Evolutionary conservation across 2,113 vertebrate genomes (phyloP).

Genomic region (Maccullochella peelii): DNA sequence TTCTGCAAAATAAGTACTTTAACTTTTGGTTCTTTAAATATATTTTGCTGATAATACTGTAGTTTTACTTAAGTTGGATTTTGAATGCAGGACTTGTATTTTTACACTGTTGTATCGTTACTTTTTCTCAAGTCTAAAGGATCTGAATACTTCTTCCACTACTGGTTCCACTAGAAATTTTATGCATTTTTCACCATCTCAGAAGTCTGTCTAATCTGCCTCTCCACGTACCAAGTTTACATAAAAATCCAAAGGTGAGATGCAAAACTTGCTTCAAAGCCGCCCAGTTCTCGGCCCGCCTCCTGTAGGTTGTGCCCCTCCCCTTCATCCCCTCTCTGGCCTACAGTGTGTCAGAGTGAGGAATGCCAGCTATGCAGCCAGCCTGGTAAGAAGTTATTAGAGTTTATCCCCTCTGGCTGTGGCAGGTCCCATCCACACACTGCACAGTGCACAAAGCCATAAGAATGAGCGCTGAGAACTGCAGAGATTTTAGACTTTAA

Average conservation of each 20-base stretch:
- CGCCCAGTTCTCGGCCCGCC: neutral
- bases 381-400: conserved; percentile 78
- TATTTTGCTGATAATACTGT: neutral
- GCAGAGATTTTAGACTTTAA: conserved; percentile 48
- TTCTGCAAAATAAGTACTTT: neutral
- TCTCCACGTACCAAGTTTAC: neutral
- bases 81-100: neutral
- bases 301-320: conserved; percentile 35
- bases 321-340: conserved; percentile 27
- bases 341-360: conserved; percentile 62
- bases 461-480: conserved; percentile 23
- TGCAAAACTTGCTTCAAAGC: neutral
- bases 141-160: neutral
- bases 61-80: neutral
- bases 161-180: neutral
- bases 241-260: conserved; percentile 43
- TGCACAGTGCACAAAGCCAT: conserved; percentile 28
- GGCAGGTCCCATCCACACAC: conserved; percentile 64
- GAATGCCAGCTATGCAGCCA: conserved; percentile 80
- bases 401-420: conserved; percentile 64
- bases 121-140: neutral
- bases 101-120: neutral
- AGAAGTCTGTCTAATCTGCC: neutral
- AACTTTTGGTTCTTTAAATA: neutral
- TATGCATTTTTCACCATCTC: neutral